These are phyloP conservation scores for Busseola fusca DNA, from an alignment of 2,888 invertebrate genomes.

Conservation along the genomic window DNA sequence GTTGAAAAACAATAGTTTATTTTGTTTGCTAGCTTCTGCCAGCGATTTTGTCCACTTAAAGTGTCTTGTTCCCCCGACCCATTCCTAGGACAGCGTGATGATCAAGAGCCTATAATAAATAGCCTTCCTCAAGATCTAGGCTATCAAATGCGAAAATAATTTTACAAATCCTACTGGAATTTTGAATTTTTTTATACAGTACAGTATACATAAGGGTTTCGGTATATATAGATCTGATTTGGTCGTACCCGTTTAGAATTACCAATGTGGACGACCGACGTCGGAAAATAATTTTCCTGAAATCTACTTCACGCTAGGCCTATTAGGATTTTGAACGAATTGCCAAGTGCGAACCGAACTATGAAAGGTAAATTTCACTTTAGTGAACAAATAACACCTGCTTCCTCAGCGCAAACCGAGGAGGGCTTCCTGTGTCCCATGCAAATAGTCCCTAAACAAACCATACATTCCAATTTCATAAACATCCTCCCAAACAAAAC, in stretches of 20 bases:
- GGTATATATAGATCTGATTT: background rate
- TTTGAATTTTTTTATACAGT: background rate
- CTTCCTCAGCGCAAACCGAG: background rate
- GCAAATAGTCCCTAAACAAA: background rate
- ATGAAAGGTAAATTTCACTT: conserved; percentile 1
- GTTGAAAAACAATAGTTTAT: background rate
- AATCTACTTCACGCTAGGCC: background rate
- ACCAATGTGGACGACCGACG: background rate
- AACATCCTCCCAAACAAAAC: background rate
- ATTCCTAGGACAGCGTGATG: no score
- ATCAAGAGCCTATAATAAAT: no score
- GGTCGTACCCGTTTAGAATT: background rate
- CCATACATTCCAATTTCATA: background rate
- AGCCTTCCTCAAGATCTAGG: background rate
- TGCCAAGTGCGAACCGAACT: background rate
- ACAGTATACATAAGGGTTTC: background rate
- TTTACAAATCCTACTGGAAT: no score
- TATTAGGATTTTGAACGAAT: background rate
- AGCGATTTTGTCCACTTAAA: rapidly evolving
- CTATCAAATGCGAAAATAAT: background rate
- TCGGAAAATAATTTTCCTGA: background rate
- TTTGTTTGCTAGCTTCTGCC: background rate
- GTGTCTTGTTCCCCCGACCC: background rate
- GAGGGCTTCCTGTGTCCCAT: background rate
- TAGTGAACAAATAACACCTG: background rate